Evolutionary conservation across 2,797 vertebrate species (phyloP), one percentile per base, ranked within the genome.

Genomic region (Strix occidentalis): DNA sequence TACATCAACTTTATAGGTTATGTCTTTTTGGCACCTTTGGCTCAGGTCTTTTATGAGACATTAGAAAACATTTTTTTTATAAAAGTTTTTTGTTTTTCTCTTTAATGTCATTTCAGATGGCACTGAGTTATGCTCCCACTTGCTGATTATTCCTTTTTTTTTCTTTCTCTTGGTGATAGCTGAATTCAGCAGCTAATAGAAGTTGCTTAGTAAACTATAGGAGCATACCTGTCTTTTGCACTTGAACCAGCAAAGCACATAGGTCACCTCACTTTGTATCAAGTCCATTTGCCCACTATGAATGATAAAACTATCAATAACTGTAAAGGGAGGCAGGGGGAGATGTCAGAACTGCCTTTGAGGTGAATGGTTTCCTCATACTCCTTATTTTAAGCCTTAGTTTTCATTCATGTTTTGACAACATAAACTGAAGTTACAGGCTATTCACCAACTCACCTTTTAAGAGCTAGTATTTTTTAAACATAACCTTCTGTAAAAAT

Each of bases 271-370:
- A 69, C 28, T 41, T 56, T 26, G 31, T 23, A 69, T 9, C 37
- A 68, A 24, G 37, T 51, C 28, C 10, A 25, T 77, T 74, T 89
- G 29, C 4, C 43, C 26, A 37, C 8, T 33, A 13, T 5, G n/a
- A 66, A 53, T n/a, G 13, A 39, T 31, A 77, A 57, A 69, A 83
- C 18, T n/a, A 57, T 13, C 21, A 77, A 19, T 50, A 82, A 68
- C 18, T 43, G 16, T 25, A 84, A 37, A 56, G 14, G 10, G 11
- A 2, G 13, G 45, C 0, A 1, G 5, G 13, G 0, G 0, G 41
- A 50, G 8, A 45, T 25, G 26, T 17, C 50, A 80, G 20, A 76
- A 80, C 17, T 29, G 25, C 14, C 31, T 58, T 48, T 31, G 24
- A 76, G 45, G 57, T 70, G n/a, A 65, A 81, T 20, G 13, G 41